These are phyloP conservation scores for Spea multiplicata DNA, from an alignment of 2,113 vertebrate species.

Conservation along the genomic window DNA sequence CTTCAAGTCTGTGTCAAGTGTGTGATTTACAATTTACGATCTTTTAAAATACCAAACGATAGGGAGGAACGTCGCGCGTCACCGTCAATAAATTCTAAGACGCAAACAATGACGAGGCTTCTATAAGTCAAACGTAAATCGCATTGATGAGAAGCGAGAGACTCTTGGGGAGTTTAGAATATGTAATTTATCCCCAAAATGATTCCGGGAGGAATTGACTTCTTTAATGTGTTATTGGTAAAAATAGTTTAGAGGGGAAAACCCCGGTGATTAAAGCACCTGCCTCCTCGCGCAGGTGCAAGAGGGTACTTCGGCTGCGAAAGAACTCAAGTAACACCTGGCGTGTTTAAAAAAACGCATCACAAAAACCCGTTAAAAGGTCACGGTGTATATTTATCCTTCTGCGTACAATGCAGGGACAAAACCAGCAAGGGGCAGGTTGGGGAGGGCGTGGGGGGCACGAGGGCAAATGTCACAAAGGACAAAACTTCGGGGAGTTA, in stretches of 20 bases:
- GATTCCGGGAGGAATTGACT: background rate
- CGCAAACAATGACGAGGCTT: background rate
- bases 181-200: background rate
- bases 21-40: background rate
- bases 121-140: background rate
- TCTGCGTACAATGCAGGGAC: background rate
- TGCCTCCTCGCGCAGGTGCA: constrained; percentile 15
- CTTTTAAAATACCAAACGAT: constrained; percentile 21
- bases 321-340: constrained; percentile 13
- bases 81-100: constrained; percentile 10
- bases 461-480: background rate
- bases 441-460: background rate
- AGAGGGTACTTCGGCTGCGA: background rate
- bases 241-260: background rate
- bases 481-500: constrained; percentile 1
- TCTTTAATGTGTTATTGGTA: background rate
- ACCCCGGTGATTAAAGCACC: constrained; percentile 13
- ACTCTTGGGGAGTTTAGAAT: background rate
- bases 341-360: background rate
- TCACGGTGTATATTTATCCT: constrained; percentile 17
- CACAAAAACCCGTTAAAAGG: constrained; percentile 11
- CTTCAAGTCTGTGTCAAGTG: no score
- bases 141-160: background rate
- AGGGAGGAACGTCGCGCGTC: background rate
- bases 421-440: background rate